phyloP scores from a whole-genome alignment of 1,140 invertebrate species.

The Macrosteles quadrilineatus region DNA sequence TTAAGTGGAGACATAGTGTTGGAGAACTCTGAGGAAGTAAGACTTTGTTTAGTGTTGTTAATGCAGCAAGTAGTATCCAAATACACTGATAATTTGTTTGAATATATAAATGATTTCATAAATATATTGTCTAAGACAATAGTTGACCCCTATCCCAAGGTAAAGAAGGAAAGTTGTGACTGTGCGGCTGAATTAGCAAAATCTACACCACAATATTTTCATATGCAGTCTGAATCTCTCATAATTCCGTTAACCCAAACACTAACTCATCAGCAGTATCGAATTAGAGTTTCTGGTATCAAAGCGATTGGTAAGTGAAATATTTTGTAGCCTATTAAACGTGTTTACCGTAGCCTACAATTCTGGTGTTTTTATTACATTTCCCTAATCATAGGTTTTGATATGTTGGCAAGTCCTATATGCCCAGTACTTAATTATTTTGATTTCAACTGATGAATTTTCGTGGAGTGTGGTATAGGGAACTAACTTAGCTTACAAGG shows the following conservation, averaged over 20 bases:
- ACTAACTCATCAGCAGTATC: constrained; percentile 79
- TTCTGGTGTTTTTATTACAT: too few species aligned
- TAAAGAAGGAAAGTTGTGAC: constrained; percentile 74
- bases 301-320: constrained; percentile 69
- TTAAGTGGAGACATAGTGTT: constrained; percentile 74
- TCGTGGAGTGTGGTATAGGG: too few species aligned
- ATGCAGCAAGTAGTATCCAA: constrained; percentile 65
- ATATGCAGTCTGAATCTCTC: constrained; percentile 68
- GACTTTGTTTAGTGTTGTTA: constrained; percentile 67
- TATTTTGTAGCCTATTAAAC: too few species aligned
- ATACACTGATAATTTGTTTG: constrained; percentile 60
- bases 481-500: too few species aligned
- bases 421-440: too few species aligned
- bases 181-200: constrained; percentile 66
- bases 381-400: too few species aligned
- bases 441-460: too few species aligned
- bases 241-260: constrained; percentile 70
- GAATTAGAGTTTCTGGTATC: constrained; percentile 71
- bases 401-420: too few species aligned
- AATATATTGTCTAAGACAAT: constrained; percentile 70
- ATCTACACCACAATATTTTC: constrained; percentile 67
- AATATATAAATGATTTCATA: constrained; percentile 74
- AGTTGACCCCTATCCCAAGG: constrained; percentile 73
- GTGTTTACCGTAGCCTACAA: too few species aligned
- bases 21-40: constrained; percentile 85